Base-by-base conservation (phyloP, 1,140 invertebrate species). In the Delia radicum region DNA sequence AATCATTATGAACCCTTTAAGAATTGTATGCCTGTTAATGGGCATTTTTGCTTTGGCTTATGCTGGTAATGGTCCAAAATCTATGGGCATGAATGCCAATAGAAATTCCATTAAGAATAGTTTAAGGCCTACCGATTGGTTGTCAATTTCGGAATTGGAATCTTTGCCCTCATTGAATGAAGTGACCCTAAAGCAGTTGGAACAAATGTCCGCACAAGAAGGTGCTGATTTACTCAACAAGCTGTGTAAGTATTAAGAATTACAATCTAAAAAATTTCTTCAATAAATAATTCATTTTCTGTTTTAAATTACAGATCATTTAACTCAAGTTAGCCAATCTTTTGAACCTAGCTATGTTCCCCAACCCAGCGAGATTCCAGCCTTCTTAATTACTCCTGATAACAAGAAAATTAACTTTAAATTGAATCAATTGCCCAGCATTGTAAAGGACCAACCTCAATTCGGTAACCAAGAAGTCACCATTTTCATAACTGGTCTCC, bases 391-490 rank as follows among this genome's bases (percentile, higher is more conserved):
- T 63, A 83, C 81, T 75, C 71, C 78, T 71, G 83, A 84, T 31
- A 82, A 83, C 27, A 77, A 83, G 8, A 78, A 80, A 62, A 63
- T 82, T 21, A 78, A 80, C 29, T 78, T 79, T 33, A 82, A 81
- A 65, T 75, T 85, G 78, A 84, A 78, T 79, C 80, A 84, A 77
- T 80, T 80, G 29, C 81, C 85, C 18, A 65, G 78, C 42, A 80
- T 77, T 62, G 80, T 77, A 15, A 74, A 77, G 55, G 62, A 78
- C 31, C 76, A 79, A 74, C 33, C 67, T n/a, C 73, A 78, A 15
- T 85, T 85, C 42, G 83, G 79, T 21, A 73, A 83, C 74, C 79
- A 85, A 73, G 83, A 85, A 79, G 83, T 85, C 3, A 85, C 83
- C 73, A 79, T 85, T 75, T 79, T 85, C 24, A 61, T 85, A 18